Percentiles rank a stretch among this genome's conserved stretches.
phyloP scores from a whole-genome alignment of 2,888 invertebrate genomes.

The Hyalella azteca region DNA sequence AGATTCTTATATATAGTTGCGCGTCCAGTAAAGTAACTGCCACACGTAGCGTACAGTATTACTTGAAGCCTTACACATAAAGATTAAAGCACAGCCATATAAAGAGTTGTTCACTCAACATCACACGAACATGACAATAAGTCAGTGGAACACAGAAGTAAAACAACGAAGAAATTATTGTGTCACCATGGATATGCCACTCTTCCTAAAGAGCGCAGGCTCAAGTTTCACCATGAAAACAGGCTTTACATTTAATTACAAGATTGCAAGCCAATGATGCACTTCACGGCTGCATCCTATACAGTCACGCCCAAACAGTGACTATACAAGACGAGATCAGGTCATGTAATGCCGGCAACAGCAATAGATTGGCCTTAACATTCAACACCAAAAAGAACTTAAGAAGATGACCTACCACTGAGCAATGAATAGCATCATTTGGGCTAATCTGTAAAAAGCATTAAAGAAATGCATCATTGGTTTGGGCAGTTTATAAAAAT shows the following conservation, averaged over 20 bases:
- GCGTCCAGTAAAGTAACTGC: not conserved
- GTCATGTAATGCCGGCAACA: not conserved
- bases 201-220: constrained; percentile 10
- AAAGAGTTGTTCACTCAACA: constrained; percentile 26
- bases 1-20: constrained; percentile 31
- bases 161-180: constrained; percentile 22
- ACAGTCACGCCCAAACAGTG: constrained; percentile 7
- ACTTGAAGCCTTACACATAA: constrained; percentile 30
- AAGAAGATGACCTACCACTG: not conserved
- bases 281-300: not conserved
- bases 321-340: constrained; percentile 10
- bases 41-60: not conserved
- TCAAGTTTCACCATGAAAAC: constrained; percentile 13
- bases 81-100: constrained; percentile 34
- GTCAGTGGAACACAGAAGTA: constrained; percentile 13
- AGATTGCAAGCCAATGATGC: not conserved
- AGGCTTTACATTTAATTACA: not conserved
- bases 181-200: not conserved
- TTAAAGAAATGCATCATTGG: constrained; percentile 8
- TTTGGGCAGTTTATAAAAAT: constrained; percentile 22
- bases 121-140: constrained; percentile 8
- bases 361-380: not conserved
- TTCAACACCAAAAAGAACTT: constrained; percentile 20
- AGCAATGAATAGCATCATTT: not conserved
- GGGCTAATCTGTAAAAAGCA: not conserved